These are phyloP conservation scores for Atta texana DNA, from an alignment of 1,140 invertebrate genomes.

Conservation along the genomic window DNA sequence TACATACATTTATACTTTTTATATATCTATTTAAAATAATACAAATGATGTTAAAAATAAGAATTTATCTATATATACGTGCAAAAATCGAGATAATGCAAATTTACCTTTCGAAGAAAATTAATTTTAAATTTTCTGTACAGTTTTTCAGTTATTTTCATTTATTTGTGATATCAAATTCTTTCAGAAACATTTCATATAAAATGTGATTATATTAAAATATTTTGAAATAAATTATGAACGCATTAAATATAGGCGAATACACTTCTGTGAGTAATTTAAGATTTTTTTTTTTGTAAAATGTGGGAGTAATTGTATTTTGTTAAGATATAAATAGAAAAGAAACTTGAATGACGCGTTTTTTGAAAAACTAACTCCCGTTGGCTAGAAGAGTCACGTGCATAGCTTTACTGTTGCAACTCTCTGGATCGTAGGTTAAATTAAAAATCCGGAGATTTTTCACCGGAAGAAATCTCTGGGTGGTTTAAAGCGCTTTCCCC, in stretches of 20 bases:
- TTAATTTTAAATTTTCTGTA: neutral
- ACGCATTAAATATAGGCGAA: neutral
- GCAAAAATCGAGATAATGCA: neutral
- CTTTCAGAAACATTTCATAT: neutral
- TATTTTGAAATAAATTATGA: neutral
- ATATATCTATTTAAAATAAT: neutral
- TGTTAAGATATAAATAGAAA: neutral
- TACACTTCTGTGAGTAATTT: neutral
- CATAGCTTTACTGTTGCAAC: constrained; percentile 27
- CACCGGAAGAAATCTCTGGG: constrained; percentile 46
- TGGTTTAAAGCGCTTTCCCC: constrained; percentile 52
- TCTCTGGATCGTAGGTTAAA: constrained; percentile 37
- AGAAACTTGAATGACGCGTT: neutral
- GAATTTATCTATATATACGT: neutral
- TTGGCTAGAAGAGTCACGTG: neutral
- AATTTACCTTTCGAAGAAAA: neutral
- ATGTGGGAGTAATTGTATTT: neutral
- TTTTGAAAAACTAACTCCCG: constrained; percentile 7
- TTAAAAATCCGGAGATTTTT: constrained; percentile 60
- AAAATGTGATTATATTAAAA: neutral
- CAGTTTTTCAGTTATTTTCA: neutral
- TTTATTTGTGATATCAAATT: neutral
- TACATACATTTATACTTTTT: neutral
- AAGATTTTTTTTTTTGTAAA: neutral
- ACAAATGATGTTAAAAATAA: neutral